Evolutionary conservation across 2,113 vertebrate genomes (phyloP).

Genomic region (Nannospalax galili): DNA sequence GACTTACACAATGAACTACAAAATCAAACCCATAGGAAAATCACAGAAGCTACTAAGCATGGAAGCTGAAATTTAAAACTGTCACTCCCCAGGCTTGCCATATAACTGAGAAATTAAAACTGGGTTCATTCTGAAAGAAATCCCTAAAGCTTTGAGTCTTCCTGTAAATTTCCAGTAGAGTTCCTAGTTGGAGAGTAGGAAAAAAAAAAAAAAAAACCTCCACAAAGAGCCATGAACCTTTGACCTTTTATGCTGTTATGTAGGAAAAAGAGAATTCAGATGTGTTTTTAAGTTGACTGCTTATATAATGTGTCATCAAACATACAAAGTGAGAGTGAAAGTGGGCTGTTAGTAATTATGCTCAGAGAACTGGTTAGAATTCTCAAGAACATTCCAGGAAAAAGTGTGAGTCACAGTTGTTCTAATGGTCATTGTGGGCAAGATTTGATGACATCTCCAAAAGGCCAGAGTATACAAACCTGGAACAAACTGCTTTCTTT

Average conservation of each 20-base stretch:
- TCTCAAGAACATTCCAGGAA: neutral
- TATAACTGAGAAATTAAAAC: neutral
- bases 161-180: neutral
- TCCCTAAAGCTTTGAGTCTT: neutral
- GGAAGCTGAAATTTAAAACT: neutral
- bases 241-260: neutral
- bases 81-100: neutral
- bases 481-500: neutral
- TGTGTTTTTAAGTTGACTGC: neutral
- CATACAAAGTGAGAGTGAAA: neutral
- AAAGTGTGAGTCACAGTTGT: neutral
- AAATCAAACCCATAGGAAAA: neutral
- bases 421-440: neutral
- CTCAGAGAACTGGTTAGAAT: neutral
- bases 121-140: neutral
- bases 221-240: neutral
- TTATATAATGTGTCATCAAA: neutral
- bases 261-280: neutral
- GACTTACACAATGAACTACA: neutral
- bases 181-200: neutral
- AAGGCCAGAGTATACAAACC: neutral
- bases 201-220: neutral
- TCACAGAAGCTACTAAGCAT: neutral
- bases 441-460: neutral
- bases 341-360: neutral